Evolutionary conservation across 1,140 invertebrate species (phyloP).

Genomic region (Bombus impatiens): DNA sequence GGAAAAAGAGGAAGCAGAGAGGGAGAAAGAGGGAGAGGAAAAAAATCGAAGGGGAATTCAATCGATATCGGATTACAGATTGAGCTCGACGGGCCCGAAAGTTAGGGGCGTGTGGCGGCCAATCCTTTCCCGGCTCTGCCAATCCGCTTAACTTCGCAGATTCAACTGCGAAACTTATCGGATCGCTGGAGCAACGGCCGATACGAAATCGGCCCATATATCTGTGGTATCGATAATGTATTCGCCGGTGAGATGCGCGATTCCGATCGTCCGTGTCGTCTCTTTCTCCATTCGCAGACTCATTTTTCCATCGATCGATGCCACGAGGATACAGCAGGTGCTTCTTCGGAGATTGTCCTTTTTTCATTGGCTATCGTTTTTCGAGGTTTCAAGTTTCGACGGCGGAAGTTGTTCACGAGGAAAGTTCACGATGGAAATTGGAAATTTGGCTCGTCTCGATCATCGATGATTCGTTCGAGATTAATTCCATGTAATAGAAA

Average conservation of each 20-base stretch:
- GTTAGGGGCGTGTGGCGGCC: slow-evolving; percentile 49
- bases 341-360: no score
- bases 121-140: slow-evolving; percentile 67
- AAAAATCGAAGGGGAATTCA: slow-evolving; percentile 40
- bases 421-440: no score
- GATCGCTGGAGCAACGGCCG: slow-evolving; percentile 45
- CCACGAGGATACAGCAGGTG: not conserved
- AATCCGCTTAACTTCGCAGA: slow-evolving; percentile 74
- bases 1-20: not conserved
- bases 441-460: no score
- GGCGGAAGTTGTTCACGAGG: no score
- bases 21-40: not conserved
- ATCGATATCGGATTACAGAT: slow-evolving; percentile 57
- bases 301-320: not conserved
- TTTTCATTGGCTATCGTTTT: no score
- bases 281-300: not conserved
- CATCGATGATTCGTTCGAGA: no score
- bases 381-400: no score
- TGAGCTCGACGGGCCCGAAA: slow-evolving; percentile 50
- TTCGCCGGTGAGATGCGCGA: slow-evolving; percentile 3
- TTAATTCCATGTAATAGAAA: no score
- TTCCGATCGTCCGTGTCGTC: not conserved
- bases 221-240: slow-evolving; percentile 50
- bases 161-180: slow-evolving; percentile 65
- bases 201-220: slow-evolving; percentile 42